phyloP scores from a whole-genome alignment of 2,888 invertebrate genomes.

The Archips xylosteana region DNA sequence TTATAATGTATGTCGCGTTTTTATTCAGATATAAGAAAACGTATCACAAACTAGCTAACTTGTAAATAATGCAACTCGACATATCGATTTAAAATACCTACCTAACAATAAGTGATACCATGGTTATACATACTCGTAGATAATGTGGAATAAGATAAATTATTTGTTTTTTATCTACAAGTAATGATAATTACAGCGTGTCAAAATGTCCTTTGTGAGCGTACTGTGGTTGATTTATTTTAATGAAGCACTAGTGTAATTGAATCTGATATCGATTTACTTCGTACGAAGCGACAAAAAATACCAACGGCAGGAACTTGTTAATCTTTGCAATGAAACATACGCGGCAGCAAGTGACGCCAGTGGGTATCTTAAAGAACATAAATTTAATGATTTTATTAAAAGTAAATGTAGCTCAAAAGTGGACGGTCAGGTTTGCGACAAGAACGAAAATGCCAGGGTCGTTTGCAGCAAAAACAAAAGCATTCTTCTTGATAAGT shows the following conservation, averaged over 20 bases:
- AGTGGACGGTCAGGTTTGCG: conserved; percentile 41
- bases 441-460: conserved; percentile 33
- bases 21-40: not conserved
- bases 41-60: not conserved
- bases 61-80: not conserved
- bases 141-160: not conserved
- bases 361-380: conserved; percentile 11
- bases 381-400: conserved; percentile 40
- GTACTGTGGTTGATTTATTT: not conserved
- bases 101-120: not conserved
- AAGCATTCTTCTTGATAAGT: conserved; percentile 29
- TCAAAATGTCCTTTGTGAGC: not conserved
- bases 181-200: not conserved
- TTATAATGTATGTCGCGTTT: too few relatives aligned
- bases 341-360: conserved; percentile 4
- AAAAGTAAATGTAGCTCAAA: conserved; percentile 37
- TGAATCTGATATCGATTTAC: conserved; percentile 7
- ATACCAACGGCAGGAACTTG: conserved; percentile 6
- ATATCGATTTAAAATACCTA: not conserved
- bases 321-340: conserved; percentile 5
- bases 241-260: conserved; percentile 1
- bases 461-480: conserved; percentile 35
- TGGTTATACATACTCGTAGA: too few relatives aligned
- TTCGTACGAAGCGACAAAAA: conserved; percentile 11
- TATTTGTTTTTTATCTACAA: not conserved